phyloP scores from a whole-genome alignment of 2,797 vertebrate species.

The Scolopax bukidnonensis region DNA sequence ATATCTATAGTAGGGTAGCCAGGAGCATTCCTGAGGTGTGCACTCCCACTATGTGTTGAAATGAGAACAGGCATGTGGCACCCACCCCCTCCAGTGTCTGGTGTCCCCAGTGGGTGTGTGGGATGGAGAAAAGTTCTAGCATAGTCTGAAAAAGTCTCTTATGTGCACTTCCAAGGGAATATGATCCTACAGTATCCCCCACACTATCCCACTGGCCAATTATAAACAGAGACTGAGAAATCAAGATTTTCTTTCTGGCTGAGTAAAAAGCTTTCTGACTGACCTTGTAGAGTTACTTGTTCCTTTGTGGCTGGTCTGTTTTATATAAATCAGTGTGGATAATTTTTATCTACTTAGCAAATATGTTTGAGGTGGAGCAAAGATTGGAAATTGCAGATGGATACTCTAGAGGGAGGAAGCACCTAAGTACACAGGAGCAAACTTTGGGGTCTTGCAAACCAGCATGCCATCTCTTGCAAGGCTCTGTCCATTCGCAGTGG shows the following conservation, averaged over 20 bases:
- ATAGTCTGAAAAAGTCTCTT: background rate
- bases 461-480: background rate
- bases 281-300: background rate
- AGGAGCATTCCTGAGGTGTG: background rate
- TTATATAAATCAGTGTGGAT: background rate
- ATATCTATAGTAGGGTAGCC: background rate
- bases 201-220: background rate
- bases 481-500: background rate
- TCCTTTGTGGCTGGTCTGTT: background rate
- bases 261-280: background rate
- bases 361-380: background rate
- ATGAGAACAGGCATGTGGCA: background rate
- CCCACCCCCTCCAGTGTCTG: background rate
- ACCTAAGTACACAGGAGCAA: background rate
- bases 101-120: background rate
- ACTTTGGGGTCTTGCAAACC: background rate
- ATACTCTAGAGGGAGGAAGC: background rate
- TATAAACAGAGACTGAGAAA: background rate
- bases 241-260: background rate
- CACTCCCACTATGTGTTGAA: background rate
- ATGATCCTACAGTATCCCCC: background rate
- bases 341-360: background rate
- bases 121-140: background rate
- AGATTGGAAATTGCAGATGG: background rate
- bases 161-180: background rate